Percentiles rank a stretch among this genome's conserved stretches.
phyloP scores from a whole-genome alignment of 2,113 vertebrate species.

The Phocoena phocoena region DNA sequence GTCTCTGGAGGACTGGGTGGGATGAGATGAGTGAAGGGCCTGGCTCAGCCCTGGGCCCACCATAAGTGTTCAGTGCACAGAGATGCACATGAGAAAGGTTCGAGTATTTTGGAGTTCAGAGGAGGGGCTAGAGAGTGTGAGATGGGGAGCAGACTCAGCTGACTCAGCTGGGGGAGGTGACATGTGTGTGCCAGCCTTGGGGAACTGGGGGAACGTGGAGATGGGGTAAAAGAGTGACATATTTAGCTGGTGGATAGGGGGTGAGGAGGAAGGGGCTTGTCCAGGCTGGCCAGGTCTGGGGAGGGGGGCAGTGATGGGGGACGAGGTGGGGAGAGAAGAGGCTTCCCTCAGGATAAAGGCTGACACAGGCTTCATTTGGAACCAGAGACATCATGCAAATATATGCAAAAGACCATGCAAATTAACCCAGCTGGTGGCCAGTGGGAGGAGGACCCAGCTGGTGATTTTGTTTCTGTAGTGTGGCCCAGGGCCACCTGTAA shows the following conservation, averaged over 20 bases:
- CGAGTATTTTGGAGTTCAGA: not conserved
- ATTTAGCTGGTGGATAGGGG: not conserved
- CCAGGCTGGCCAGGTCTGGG: not conserved
- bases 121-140: not conserved
- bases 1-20: not conserved
- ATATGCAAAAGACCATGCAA: conserved; percentile 64
- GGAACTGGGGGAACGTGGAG: not conserved
- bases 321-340: not conserved
- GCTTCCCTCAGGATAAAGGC: not conserved
- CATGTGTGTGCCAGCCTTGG: not conserved
- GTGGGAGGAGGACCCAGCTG: conserved; percentile 41
- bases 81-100: not conserved
- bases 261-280: fast-evolving
- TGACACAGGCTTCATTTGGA: not conserved
- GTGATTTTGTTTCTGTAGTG: conserved; percentile 29
- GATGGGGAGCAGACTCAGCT: not conserved
- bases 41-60: not conserved
- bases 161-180: not conserved
- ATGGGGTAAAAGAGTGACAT: not conserved
- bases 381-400: conserved; percentile 42
- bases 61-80: not conserved
- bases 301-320: too few relatives aligned
- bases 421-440: conserved; percentile 7
- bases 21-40: not conserved
- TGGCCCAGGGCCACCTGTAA: conserved; percentile 56